Evolutionary conservation across 2,113 vertebrate genomes (phyloP).

Genomic region (Petrocephalus zakoni): DNA sequence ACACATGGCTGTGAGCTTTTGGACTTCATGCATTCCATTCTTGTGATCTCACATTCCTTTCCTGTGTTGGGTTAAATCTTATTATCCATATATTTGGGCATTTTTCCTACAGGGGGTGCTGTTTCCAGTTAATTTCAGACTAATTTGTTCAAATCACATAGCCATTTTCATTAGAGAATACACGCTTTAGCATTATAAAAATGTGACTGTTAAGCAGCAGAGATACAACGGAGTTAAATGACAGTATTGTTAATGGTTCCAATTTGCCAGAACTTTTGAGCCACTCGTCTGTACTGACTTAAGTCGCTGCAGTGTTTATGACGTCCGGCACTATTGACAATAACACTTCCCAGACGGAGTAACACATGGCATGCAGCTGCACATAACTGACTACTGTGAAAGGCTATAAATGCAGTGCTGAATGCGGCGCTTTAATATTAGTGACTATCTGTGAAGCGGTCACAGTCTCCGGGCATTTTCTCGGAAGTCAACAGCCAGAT

Average conservation of each 20-base stretch:
- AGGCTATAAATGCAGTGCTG: background rate
- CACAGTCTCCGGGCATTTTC: conserved; percentile 18
- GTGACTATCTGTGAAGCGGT: conserved; percentile 22
- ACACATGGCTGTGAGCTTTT: background rate
- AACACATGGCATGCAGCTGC: conserved; percentile 54
- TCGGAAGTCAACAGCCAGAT: conserved; percentile 30
- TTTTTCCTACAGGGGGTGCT: conserved; percentile 1
- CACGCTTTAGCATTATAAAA: background rate
- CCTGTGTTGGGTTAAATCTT: background rate
- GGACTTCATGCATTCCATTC: conserved; percentile 21
- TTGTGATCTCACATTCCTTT: conserved; percentile 10
- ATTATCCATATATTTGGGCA: background rate
- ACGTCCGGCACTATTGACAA: conserved; percentile 32
- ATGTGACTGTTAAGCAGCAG: background rate
- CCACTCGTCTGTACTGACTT: conserved; percentile 21
- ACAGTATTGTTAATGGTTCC: background rate
- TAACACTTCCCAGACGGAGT: conserved; percentile 26
- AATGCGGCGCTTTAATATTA: conserved; percentile 34
- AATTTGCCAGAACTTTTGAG: conserved; percentile 20
- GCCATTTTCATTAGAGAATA: background rate
- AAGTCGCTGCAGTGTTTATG: conserved; percentile 27
- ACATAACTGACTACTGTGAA: conserved; percentile 28
- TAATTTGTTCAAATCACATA: background rate
- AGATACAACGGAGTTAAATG: background rate
- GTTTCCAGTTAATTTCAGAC: background rate